Evolutionary conservation across 2,888 invertebrate species (phyloP).

Genomic region (Habrosyne pyritoides): DNA sequence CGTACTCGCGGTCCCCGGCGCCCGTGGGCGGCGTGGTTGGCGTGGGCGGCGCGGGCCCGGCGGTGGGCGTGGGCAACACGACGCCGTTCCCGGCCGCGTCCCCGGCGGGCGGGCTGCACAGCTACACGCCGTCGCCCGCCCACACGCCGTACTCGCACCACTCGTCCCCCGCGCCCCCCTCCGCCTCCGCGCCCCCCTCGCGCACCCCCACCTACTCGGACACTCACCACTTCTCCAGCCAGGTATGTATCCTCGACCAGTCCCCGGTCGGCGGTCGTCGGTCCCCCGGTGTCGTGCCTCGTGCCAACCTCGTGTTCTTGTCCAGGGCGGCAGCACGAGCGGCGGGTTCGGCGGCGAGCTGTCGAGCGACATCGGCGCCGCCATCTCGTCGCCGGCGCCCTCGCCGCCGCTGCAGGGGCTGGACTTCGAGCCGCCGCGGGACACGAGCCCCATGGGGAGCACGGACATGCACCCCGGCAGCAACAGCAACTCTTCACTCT

Average conservation of each 20-base stretch:
- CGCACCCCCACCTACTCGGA: slow-evolving; percentile 53
- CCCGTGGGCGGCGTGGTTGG: slow-evolving; percentile 40
- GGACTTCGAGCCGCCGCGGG: slow-evolving; percentile 88
- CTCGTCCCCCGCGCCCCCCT: slow-evolving; percentile 75
- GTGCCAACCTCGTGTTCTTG: too few relatives aligned
- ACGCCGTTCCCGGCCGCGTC: slow-evolving; percentile 67
- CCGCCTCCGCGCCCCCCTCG: slow-evolving; percentile 64
- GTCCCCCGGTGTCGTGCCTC: slow-evolving; percentile 33
- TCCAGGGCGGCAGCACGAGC: slow-evolving; percentile 40
- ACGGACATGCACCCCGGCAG: slow-evolving; percentile 56
- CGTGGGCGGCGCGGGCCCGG: slow-evolving; percentile 28
- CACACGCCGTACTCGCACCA: slow-evolving; percentile 77
- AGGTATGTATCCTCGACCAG: slow-evolving; percentile 23
- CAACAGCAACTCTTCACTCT: slow-evolving; percentile 60
- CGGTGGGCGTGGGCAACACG: slow-evolving; percentile 28
- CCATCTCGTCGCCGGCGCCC: slow-evolving; percentile 88
- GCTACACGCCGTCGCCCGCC: slow-evolving; percentile 72
- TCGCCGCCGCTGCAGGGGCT: slow-evolving; percentile 88
- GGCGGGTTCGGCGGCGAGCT: slow-evolving; percentile 86
- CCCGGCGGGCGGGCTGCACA: slow-evolving; percentile 53
- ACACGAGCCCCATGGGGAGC: slow-evolving; percentile 47
- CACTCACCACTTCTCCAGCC: slow-evolving; percentile 27
- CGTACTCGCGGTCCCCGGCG: slow-evolving; percentile 65
- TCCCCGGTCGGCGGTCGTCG: too few relatives aligned
- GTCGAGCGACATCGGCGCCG: slow-evolving; percentile 90